Percentiles rank a stretch among this genome's conserved stretches.
Conservation (phyloP, 2,888 invertebrate species). For the Torymus texanus region DNA sequence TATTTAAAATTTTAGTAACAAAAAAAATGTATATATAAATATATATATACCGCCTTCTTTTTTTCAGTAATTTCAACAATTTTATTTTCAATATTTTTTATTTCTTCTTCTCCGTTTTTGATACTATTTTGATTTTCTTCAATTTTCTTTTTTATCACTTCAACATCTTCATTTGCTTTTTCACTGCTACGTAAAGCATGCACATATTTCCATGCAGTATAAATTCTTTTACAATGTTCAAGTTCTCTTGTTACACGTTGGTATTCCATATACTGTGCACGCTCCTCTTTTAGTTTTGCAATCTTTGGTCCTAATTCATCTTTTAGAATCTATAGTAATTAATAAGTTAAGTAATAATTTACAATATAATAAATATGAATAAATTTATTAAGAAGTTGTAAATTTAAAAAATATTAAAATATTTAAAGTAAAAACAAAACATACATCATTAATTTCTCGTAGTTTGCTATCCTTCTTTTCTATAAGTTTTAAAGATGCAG, state of each 20-base stretch:
- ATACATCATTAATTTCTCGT: constrained; percentile 87
- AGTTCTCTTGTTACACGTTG: constrained; percentile 90
- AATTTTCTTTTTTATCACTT: constrained; percentile 79
- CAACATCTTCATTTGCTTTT: constrained; percentile 77
- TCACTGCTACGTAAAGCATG: constrained; percentile 77
- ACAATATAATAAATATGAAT: constrained; percentile 20
- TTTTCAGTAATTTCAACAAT: constrained; percentile 80
- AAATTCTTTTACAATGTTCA: constrained; percentile 86
- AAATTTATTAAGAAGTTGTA: constrained; percentile 11
- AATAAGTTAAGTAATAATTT: constrained; percentile 13
- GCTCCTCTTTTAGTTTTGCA: constrained; percentile 89
- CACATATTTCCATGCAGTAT: constrained; percentile 84
- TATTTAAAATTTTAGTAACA: too few species aligned
- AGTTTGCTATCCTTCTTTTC: constrained; percentile 95
- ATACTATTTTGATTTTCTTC: constrained; percentile 78
- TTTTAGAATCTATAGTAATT: constrained; percentile 78
- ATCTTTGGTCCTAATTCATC: constrained; percentile 96
- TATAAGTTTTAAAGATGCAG: constrained; percentile 89
- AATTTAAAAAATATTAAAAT: constrained; percentile 11
- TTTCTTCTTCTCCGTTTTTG: constrained; percentile 77
- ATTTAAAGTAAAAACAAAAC: constrained; percentile 61
- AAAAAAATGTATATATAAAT: too few species aligned
- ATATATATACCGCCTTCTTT: constrained; percentile 79
- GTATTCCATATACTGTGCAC: constrained; percentile 89
- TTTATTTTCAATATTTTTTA: constrained; percentile 77